Percentiles rank a stretch among this genome's conserved stretches.
Conservation (phyloP, 1,140 invertebrate species). For the Diuraphis noxia region DNA sequence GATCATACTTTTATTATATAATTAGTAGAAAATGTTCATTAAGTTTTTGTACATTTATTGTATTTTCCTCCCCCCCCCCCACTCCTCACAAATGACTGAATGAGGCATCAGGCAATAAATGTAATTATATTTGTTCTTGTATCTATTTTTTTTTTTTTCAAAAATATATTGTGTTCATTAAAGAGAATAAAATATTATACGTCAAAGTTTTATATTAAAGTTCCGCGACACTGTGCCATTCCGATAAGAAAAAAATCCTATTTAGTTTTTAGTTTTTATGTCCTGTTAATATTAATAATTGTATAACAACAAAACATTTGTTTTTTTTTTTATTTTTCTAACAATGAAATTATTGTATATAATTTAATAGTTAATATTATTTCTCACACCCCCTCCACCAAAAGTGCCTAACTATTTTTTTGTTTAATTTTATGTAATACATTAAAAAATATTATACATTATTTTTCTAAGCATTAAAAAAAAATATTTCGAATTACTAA, state of each 20-base stretch:
- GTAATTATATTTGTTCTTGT: background rate
- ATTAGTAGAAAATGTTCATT: background rate
- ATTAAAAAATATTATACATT: background rate
- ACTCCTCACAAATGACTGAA: background rate
- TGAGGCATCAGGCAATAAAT: background rate
- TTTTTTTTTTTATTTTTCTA: background rate
- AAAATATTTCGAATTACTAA: conserved; percentile 42
- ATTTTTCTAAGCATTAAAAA: conserved; percentile 31
- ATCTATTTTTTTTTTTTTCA: background rate
- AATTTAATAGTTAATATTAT: background rate
- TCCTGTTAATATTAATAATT: background rate
- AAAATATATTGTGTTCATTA: conserved; percentile 18
- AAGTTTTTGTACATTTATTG: background rate
- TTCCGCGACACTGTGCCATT: conserved; percentile 38
- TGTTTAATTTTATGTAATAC: background rate
- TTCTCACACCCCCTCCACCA: background rate
- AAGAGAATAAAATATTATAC: background rate
- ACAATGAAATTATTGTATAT: background rate
- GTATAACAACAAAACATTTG: background rate
- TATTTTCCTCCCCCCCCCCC: background rate
- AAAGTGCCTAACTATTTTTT: conserved; percentile 31
- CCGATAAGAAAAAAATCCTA: conserved; percentile 36
- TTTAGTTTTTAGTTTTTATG: background rate
- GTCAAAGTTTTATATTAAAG: background rate
- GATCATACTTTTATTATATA: background rate